Evolutionary conservation across 1,140 invertebrate genomes (phyloP), one percentile per base, ranked within the genome.

Genomic region (Rhagoletis zephyria): DNA sequence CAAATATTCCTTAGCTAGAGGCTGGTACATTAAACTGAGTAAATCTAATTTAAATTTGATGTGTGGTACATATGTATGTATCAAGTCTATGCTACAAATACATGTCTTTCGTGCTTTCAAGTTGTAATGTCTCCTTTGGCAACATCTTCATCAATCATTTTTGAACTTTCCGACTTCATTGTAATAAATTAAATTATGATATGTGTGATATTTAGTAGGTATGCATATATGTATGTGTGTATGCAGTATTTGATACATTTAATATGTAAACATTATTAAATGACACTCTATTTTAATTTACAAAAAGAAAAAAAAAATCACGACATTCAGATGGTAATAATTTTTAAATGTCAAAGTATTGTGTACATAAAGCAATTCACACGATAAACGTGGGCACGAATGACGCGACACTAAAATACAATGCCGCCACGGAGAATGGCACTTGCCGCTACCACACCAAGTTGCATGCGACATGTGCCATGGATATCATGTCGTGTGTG

Each of bases 311-410:
- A 30, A n/a, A 14, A 63, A 16, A 16, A 12, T 14, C 61, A 63
- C 61, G n/a, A 14, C 16, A 16, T 63, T 63, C n/a, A 4, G 61
- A 63, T 63, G n/a, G 61, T 63, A 63, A 63, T 63, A 67, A 67
- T 9, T 67, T 67, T 67, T 40, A 67, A 67, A 67, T 67, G 64
- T 67, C 30, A 67, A 67, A 67, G 30, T 16, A 14, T 63, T 63
- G 42, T 48, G 67, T 6, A 10, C 3, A 45, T 74, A n/a, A 48
- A 74, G 67, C 42, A 30, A 14, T 74, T 74, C 67, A 48, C 67
- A 74, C 42, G 4, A 74, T 12, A 7, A 74, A 48, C 14, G 42
- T 56, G 45, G 48, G 74, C 74, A 81, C 74, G 74, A 81, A 81
- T 56, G 12, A 40, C 42, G 42, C 67, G 74, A 12, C n/a, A 56